Evolutionary conservation across 2,113 vertebrate species (phyloP), one percentile per base, ranked within the genome.

Genomic region (Dasyornis broadbenti): DNA sequence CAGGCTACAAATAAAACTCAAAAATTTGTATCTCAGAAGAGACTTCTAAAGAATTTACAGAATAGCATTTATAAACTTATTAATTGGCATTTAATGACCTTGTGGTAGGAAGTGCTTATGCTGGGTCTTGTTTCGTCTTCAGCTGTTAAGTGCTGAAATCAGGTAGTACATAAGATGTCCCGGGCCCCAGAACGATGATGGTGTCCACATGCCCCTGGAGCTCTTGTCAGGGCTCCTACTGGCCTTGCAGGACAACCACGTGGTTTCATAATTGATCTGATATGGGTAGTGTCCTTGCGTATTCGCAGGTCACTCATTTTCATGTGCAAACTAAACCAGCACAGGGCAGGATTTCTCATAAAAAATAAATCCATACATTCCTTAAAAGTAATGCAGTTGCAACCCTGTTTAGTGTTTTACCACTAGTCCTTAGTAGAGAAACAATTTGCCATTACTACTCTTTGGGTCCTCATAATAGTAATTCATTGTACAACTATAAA

Each of bases 181-280:
- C 1, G 0, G 8, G 33, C 4, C 12, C 5, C 26, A 35, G 44
- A 47, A 69, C 44, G 16, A 26, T 22, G 11, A 40, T 17, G 19
- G 1, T 84, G 33, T 78, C 33, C 33, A 28, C 13, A 2, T 30
- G 28, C 5, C 5, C 70, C 54, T 52, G 24, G 24, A 84, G 13
- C 33, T 50, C 39, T 44, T 88, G 33, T 11, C 49, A 71, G 22
- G 16, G 15, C 3, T 28, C 39, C 37, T 66, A 7, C 15, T 65
- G 57, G n/a, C 39, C 61, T 85, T 87, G 12, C 57, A 49, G 61
- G 65, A 47, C 7, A 73, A 35, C 18, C 28, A 61, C 22, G 7
- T 65, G 39, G 16, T 81, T 89, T 76, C 16, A 44, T 35, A 64
- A 64, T 20, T 33, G 13, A 49, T 60, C 20, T 69, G 20, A 26